Evolutionary conservation across 2,113 vertebrate genomes (phyloP).

Genomic region (Dinomys branickii): DNA sequence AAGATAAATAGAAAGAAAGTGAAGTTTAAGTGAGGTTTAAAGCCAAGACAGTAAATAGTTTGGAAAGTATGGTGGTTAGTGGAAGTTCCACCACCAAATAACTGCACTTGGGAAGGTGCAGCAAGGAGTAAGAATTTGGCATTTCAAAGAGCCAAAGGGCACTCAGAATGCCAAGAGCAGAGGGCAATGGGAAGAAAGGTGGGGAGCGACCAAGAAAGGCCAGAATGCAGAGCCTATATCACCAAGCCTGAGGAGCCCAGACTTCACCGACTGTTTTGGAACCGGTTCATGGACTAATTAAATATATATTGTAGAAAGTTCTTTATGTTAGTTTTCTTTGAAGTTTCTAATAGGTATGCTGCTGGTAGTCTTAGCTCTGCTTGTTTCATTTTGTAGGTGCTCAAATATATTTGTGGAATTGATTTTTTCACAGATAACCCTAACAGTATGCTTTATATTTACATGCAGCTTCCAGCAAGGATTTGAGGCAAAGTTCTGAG

Average conservation of each 20-base stretch:
- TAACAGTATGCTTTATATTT: slow-evolving; percentile 42
- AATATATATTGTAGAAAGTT: not conserved
- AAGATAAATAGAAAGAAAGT: not conserved
- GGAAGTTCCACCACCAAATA: not conserved
- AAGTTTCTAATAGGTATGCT: not conserved
- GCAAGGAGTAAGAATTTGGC: not conserved
- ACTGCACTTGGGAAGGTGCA: not conserved
- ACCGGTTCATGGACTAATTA: not conserved
- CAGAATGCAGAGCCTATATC: not conserved
- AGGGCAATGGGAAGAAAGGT: not conserved
- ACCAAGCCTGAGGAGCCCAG: not conserved
- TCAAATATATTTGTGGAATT: not conserved
- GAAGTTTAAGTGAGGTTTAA: not conserved
- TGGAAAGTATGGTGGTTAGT: not conserved
- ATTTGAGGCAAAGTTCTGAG: not conserved
- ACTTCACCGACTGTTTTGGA: not conserved
- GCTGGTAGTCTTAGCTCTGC: not conserved
- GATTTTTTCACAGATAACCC: slow-evolving; percentile 24
- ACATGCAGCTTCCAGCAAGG: not conserved
- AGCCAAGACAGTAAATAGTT: not conserved
- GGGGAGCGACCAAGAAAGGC: not conserved
- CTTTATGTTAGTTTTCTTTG: not conserved
- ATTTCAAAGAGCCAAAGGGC: fast-evolving
- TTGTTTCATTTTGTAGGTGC: not conserved
- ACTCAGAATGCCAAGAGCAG: not conserved